Evolutionary conservation across 1,140 invertebrate genomes (phyloP).

Genomic region (Rhopalosiphum maidis): DNA sequence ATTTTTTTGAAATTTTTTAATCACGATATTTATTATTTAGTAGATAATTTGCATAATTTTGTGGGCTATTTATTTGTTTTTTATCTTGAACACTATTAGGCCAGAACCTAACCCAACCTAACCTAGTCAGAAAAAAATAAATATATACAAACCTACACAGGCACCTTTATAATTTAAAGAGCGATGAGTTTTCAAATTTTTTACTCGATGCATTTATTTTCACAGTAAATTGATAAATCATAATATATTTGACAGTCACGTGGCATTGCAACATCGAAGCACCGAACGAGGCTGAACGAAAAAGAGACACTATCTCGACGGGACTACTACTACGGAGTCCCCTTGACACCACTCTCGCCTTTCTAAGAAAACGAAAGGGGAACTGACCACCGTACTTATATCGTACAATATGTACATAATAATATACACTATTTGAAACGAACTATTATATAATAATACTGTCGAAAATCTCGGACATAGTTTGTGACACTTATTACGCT

Average conservation of each 20-base stretch:
- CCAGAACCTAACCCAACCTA: too few relatives aligned
- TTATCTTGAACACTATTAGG: not conserved
- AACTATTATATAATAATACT: not conserved
- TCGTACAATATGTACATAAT: not conserved
- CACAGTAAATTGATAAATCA: not conserved
- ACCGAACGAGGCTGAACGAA: not conserved
- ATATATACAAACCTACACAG: not conserved
- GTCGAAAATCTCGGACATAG: not conserved
- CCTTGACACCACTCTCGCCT: not conserved
- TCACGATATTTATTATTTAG: too few relatives aligned
- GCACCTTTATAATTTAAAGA: not conserved
- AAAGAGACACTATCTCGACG: not conserved
- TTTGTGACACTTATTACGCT: slow-evolving; percentile 9
- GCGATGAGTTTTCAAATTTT: not conserved
- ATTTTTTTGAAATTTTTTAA: not conserved
- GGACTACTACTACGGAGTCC: not conserved
- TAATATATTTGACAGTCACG: not conserved
- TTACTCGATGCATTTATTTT: not conserved
- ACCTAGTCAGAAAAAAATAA: too few relatives aligned
- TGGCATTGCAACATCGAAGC: not conserved
- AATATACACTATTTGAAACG: not conserved
- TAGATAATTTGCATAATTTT: not conserved
- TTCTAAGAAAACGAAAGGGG: not conserved
- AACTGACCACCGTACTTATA: not conserved
- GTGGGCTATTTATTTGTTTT: not conserved